These are phyloP conservation scores for Eurystomus gularis DNA, from an alignment of 2,113 vertebrate species.

Conservation along the genomic window DNA sequence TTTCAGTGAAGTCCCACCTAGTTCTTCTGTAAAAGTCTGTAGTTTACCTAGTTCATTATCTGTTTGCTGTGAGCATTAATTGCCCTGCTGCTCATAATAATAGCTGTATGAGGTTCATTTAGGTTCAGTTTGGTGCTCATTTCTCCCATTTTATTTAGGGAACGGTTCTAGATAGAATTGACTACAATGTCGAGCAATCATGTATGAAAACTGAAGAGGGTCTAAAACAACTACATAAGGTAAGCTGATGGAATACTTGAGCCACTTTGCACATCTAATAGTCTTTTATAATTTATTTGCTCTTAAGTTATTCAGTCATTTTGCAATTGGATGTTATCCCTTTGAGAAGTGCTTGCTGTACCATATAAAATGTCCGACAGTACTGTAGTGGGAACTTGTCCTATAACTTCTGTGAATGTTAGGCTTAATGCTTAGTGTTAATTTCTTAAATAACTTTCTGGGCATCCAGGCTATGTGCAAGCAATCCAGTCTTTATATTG, in stretches of 20 bases:
- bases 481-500: background rate
- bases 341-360: background rate
- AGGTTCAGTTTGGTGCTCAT: background rate
- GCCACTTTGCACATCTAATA: background rate
- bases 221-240: constrained; percentile 94
- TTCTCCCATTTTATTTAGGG: constrained; percentile 77
- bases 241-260: constrained; percentile 56
- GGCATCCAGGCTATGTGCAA: background rate
- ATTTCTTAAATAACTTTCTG: background rate
- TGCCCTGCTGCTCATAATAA: background rate
- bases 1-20: background rate
- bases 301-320: background rate
- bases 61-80: background rate
- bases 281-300: background rate
- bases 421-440: background rate
- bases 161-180: constrained; percentile 95
- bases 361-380: background rate
- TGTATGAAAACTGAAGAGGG: constrained; percentile 98
- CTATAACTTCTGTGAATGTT: background rate
- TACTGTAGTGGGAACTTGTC: background rate
- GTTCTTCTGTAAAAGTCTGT: background rate
- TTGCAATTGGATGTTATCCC: background rate
- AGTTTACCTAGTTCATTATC: background rate
- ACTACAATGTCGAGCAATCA: constrained; percentile 97
- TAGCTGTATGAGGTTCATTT: background rate